These are phyloP conservation scores for Paramormyrops hopkinsi DNA, from an alignment of 2,797 vertebrate species.

Conservation along the genomic window DNA sequence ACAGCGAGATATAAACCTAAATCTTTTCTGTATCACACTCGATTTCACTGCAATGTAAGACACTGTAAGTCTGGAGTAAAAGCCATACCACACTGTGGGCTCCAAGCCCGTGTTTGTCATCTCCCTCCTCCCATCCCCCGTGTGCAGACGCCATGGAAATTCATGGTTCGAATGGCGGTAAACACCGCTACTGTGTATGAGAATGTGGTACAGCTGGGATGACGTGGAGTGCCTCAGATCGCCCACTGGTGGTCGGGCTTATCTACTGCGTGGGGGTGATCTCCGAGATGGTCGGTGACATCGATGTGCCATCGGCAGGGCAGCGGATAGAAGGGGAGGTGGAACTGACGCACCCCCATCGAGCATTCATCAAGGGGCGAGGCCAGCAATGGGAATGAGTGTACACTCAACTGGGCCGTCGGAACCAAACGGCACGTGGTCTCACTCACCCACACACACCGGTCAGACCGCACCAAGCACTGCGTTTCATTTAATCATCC, in stretches of 20 bases:
- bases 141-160: neutral
- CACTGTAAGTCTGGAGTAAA: neutral
- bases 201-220: neutral
- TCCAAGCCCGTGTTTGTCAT: neutral
- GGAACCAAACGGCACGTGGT: neutral
- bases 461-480: constrained; percentile 47
- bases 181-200: neutral
- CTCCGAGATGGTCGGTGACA: neutral
- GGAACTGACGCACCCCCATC: neutral
- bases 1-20: neutral
- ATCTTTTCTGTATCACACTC: constrained; percentile 3
- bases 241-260: neutral
- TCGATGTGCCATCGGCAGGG: neutral
- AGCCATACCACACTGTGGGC: neutral
- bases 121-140: neutral
- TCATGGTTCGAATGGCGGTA: neutral
- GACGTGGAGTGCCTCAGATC: neutral
- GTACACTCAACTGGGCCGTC: neutral
- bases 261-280: neutral
- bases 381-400: neutral
- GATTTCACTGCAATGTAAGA: constrained; percentile 4
- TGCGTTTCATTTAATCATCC: constrained; percentile 72
- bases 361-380: neutral
- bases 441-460: constrained; percentile 11
- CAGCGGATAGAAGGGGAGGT: neutral